Evolutionary conservation across 1,140 invertebrate genomes (phyloP), one percentile per base, ranked within the genome.

Genomic region (Ylistrum balloti): DNA sequence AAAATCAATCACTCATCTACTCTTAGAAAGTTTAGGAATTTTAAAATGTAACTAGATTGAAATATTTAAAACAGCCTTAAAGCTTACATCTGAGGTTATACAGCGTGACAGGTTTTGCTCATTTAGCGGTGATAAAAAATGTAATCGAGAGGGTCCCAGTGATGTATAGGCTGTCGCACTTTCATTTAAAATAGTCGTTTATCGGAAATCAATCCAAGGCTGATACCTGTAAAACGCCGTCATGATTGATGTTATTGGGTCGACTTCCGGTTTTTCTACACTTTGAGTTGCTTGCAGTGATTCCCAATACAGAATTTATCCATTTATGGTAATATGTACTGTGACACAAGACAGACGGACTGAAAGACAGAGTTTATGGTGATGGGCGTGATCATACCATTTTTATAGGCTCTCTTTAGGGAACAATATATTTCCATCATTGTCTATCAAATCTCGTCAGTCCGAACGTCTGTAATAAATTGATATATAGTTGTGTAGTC

Each of bases 141-240:
- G 22, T 48, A 13, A 48, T 48, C 45, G 45, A 13, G 45, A 48
- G 45, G 22, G 45, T 17, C 22, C 45, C 45, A 9, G 20, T 48
- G 45, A 48, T 48, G 11, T 48, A 48, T 48, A 13, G 45, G 45
- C 15, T 45, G 20, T 45, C 41, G 41, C n/a, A 5, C n/a, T 74
- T 74, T 74, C 22, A 48, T 48, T 20, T 48, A 20, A 20, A 2
- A 17, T 22, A n/a, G 56, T 3, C 56, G 17, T 74, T n/a, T 74
- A 74, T 74, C 22, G 56, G 56, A 74, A 74, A 74, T 74, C 56
- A 74, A 74, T 74, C 56, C n/a, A 74, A n/a, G 56, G n/a, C 11
- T 48, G 45, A 48, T 48, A 48, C 45, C 45, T 48, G 56, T 74
- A 9, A n/a, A 5, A 74, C n/a, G n/a, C 56, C n/a, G 56, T 2